A percentile compares a stretch with the other conserved stretches of the same genome.
Evolutionary conservation across 1,140 invertebrate genomes (phyloP).

Genomic region (Phocides pigmalion): DNA sequence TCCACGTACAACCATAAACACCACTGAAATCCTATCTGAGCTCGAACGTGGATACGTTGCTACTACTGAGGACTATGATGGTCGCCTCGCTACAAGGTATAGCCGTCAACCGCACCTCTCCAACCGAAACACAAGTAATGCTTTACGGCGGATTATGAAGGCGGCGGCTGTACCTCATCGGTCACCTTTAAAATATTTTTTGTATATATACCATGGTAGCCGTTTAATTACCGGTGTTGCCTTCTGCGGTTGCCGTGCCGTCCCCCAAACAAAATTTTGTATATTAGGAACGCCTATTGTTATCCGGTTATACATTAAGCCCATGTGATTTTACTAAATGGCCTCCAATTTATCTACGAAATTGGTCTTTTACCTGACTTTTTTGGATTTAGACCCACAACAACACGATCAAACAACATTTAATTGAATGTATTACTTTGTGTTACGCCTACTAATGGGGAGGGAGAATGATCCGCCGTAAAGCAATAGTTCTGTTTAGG

Average conservation of each 20-base stretch:
- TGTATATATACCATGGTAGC: conserved; percentile 28
- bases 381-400: background rate
- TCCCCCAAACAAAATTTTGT: conserved; percentile 53
- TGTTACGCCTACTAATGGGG: no score
- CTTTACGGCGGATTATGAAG: no score
- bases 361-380: conserved; percentile 47
- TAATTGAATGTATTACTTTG: background rate
- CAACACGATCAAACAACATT: background rate
- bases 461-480: no score
- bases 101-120: no score
- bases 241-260: conserved; percentile 53
- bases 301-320: conserved; percentile 48
- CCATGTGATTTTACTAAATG: conserved; percentile 71
- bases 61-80: no score
- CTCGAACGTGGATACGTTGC: no score
- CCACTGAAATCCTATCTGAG: no score
- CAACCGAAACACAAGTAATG: no score
- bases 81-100: no score
- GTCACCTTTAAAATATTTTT: conserved; percentile 13
- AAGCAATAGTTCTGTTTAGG: no score
- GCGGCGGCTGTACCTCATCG: no score
- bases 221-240: conserved; percentile 47
- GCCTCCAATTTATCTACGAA: conserved; percentile 63
- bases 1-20: no score
- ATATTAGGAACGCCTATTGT: conserved; percentile 65